Evolutionary conservation across 2,888 invertebrate species (phyloP).

Genomic region (Drosophila monieri): DNA sequence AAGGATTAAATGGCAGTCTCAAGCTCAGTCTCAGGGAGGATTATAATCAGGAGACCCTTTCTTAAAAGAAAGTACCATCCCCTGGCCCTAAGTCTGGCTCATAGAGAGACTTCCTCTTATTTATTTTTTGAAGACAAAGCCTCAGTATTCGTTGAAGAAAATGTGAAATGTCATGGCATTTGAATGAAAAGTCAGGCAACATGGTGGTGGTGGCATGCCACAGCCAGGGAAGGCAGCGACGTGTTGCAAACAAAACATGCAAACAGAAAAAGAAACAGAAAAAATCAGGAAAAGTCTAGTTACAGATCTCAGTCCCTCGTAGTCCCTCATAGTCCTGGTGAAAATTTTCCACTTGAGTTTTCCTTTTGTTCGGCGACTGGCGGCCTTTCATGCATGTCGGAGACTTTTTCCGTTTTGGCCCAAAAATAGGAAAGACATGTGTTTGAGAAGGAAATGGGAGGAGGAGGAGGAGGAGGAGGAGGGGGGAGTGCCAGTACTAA

Average conservation of each 20-base stretch:
- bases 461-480: conserved; percentile 1
- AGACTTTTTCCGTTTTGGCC: conserved; percentile 62
- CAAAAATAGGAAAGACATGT: conserved; percentile 58
- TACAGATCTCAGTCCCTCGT: conserved; percentile 10
- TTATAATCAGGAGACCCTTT: background rate
- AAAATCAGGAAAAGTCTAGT: conserved; percentile 2
- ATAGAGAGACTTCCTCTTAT: too few species aligned
- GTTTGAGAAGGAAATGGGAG: conserved; percentile 54
- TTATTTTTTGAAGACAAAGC: too few species aligned
- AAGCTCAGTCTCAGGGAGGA: conserved; percentile 9
- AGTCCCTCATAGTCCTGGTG: too few species aligned
- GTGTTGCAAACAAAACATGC: conserved; percentile 66
- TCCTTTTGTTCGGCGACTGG: conserved; percentile 11
- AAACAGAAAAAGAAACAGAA: conserved; percentile 36
- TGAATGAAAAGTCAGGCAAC: conserved; percentile 51
- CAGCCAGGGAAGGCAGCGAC: conserved; percentile 30
- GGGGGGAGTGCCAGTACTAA: conserved; percentile 23
- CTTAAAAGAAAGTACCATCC: too few species aligned
- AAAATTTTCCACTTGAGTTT: conserved; percentile 74
- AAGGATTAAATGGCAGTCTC: conserved; percentile 49
- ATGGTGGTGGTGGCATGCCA: conserved; percentile 26
- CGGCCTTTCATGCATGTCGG: conserved; percentile 63
- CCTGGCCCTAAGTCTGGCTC: too few species aligned
- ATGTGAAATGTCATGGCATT: conserved; percentile 64
- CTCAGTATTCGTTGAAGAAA: conserved; percentile 19